Percentiles rank a stretch among this genome's conserved stretches.
These are phyloP conservation scores for Eulemur rubriventer DNA, from an alignment of 2,797 vertebrate genomes.

Conservation along the genomic window DNA sequence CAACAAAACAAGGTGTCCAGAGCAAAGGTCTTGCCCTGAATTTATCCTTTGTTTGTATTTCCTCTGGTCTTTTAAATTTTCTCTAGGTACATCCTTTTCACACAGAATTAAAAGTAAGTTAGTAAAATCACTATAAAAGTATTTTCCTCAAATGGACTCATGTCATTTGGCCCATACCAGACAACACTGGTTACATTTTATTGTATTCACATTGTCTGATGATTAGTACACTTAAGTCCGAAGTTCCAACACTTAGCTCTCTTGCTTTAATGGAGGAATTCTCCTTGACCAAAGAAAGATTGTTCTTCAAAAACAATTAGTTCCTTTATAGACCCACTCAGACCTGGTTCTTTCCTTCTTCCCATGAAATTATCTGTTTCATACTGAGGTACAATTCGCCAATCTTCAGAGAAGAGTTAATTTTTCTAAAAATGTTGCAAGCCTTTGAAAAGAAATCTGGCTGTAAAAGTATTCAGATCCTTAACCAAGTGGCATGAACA, in stretches of 20 bases:
- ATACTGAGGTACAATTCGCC: neutral
- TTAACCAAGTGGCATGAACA: constrained; percentile 79
- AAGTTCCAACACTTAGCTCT: neutral
- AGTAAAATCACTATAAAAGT: neutral
- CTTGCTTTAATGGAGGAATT: constrained; percentile 8
- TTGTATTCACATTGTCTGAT: neutral
- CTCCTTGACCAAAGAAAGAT: neutral
- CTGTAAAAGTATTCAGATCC: constrained; percentile 59
- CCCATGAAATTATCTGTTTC: neutral
- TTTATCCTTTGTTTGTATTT: constrained; percentile 69
- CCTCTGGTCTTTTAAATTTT: constrained; percentile 40
- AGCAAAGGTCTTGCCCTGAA: constrained; percentile 53
- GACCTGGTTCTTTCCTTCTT: neutral
- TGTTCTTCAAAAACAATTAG: neutral
- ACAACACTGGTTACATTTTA: constrained; percentile 30
- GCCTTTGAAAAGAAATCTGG: constrained; percentile 1
- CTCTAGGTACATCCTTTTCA: neutral
- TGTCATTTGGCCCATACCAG: neutral
- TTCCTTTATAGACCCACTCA: neutral
- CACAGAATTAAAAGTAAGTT: neutral
- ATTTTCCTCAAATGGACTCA: constrained; percentile 55
- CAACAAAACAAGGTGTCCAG: constrained; percentile 52
- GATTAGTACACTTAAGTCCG: neutral
- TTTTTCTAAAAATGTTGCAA: constrained; percentile 36
- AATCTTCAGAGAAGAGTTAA: neutral